These are phyloP conservation scores for Alca torda DNA, from an alignment of 2,797 vertebrate genomes.

Conservation along the genomic window DNA sequence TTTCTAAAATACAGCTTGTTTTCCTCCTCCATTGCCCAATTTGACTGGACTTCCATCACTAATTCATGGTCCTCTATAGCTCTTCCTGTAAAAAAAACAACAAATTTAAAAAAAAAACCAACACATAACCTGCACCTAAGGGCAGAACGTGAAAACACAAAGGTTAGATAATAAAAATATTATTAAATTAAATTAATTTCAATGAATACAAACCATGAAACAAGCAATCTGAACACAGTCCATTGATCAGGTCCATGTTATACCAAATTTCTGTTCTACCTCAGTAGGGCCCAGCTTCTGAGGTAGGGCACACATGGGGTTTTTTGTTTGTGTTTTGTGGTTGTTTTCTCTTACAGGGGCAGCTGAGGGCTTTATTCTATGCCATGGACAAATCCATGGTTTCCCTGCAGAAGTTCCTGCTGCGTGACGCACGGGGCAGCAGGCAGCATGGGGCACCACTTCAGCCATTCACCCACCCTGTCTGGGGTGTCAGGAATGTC, in stretches of 20 bases:
- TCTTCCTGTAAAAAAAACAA: conserved; percentile 81
- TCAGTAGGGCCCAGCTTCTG: not conserved
- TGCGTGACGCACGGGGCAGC: not conserved
- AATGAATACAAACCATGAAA: not conserved
- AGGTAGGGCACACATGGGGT: not conserved
- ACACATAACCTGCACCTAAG: not conserved
- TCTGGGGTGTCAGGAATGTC: not conserved
- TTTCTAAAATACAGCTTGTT: conserved; percentile 93
- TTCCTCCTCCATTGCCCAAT: conserved; percentile 90
- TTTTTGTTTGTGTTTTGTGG: not conserved
- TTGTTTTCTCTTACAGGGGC: not conserved
- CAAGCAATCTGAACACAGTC: not conserved
- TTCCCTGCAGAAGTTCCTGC: not conserved
- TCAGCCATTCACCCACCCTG: not conserved
- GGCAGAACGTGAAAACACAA: not conserved
- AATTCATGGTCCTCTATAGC: conserved; percentile 95
- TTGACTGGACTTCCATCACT: conserved; percentile 89
- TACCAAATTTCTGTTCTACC: not conserved
- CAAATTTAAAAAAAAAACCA: not conserved
- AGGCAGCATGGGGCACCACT: not conserved
- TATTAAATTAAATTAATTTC: not conserved
- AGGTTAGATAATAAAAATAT: not conserved
- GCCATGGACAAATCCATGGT: not conserved
- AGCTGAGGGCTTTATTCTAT: not conserved
- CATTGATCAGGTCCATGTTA: not conserved